phyloP scores from a whole-genome alignment of 2,797 vertebrate genomes.

The Sebastes taczanowskii region DNA sequence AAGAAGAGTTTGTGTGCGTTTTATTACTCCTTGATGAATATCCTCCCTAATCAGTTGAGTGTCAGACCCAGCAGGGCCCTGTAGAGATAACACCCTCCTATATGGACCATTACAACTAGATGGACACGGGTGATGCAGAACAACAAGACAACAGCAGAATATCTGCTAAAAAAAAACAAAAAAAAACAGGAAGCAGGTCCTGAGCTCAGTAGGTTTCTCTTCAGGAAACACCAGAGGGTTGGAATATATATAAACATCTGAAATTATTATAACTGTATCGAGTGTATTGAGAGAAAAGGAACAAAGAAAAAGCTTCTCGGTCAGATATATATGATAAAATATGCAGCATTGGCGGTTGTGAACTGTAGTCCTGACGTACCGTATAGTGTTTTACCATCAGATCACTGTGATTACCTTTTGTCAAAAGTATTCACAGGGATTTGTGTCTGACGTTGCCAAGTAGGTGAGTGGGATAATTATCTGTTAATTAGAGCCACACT shows the following conservation, averaged over 20 bases:
- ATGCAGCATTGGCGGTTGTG: not conserved
- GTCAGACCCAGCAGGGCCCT: conserved; percentile 53
- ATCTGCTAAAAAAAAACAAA: too few relatives aligned
- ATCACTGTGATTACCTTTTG: not conserved
- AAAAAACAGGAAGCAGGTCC: too few relatives aligned
- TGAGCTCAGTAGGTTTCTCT: too few relatives aligned
- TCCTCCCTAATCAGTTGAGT: conserved; percentile 55
- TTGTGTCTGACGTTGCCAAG: not conserved
- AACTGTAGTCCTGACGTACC: not conserved
- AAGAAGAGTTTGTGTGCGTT: not conserved
- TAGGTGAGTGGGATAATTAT: not conserved
- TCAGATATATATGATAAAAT: not conserved
- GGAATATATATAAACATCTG: not conserved
- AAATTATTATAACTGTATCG: not conserved
- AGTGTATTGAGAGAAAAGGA: not conserved
- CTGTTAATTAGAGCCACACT: not conserved
- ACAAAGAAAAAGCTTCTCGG: too few relatives aligned
- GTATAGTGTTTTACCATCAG: not conserved
- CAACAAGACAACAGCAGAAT: not conserved
- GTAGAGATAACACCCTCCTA: conserved; percentile 72
- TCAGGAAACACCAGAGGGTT: too few relatives aligned
- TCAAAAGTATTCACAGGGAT: not conserved
- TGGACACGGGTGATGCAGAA: conserved; percentile 40
- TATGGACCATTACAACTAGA: conserved; percentile 48
- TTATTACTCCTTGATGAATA: conserved; percentile 29